Evolutionary conservation across 1,140 invertebrate genomes (phyloP).

Genomic region (Piezodorus guildinii): DNA sequence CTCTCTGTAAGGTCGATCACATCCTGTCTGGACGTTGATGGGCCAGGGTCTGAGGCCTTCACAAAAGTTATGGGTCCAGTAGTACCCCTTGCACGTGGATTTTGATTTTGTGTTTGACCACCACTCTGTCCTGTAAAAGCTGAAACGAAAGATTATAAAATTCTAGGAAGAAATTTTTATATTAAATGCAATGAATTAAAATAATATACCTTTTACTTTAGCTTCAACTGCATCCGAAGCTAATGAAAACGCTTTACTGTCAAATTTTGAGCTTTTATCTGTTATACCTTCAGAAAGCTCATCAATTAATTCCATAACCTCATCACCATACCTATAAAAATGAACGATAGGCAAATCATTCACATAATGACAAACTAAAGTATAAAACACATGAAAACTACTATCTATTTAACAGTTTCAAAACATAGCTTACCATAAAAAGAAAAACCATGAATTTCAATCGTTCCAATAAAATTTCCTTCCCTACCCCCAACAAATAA

Average conservation of each 20-base stretch:
- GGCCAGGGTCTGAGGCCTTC: not conserved
- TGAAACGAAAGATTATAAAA: not conserved
- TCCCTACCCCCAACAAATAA: too few relatives aligned
- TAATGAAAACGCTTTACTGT: conserved; percentile 62
- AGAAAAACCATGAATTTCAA: too few relatives aligned
- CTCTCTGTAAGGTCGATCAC: not conserved
- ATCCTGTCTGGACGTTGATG: not conserved
- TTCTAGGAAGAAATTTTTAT: not conserved
- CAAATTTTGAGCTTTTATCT: conserved; percentile 49
- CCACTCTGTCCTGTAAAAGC: not conserved
- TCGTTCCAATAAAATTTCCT: too few relatives aligned
- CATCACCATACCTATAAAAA: conserved; percentile 52
- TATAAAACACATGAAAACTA: too few relatives aligned
- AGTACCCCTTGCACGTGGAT: not conserved
- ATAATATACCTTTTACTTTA: conserved; percentile 46
- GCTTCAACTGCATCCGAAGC: conserved; percentile 59
- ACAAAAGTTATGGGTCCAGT: not conserved
- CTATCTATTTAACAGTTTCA: too few relatives aligned
- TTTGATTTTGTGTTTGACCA: not conserved
- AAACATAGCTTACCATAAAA: too few relatives aligned
- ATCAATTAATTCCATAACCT: conserved; percentile 64
- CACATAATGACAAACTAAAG: too few relatives aligned
- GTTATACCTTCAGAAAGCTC: conserved; percentile 57
- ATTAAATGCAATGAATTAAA: not conserved
- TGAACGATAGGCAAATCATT: too few relatives aligned